Base-by-base conservation (phyloP, 2,888 invertebrate genomes). In the Autographa pulchrina region DNA sequence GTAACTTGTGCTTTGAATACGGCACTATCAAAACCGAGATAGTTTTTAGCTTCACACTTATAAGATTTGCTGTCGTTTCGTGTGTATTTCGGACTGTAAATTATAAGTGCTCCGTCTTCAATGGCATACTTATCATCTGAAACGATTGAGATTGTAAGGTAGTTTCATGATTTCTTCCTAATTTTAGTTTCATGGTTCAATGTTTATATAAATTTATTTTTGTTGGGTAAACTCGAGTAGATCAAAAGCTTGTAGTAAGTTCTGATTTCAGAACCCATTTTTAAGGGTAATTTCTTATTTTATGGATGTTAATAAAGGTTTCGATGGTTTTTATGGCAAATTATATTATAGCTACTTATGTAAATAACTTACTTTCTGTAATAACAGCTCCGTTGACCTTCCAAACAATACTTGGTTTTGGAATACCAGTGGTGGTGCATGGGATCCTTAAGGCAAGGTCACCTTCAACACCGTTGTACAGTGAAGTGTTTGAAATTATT, bases 1-100 rank as follows among this genome's bases (percentile, higher is more conserved):
- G 68, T 16, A 18, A 83, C 58, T 13, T 31, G 60, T 14, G 56
- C 65, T 58, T 65, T 2, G 11, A 74, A 67, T 0, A 66, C 52
- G 2, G 65, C 54, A 18, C 62, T 59, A 7, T 16, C 65, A 43
- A 71, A 48, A 35, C 72, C 68, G 13, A 71, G 65, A 6, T 32
- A 11, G 31, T 82, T 82, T 31, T 54, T 78, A 48, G 82, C 82
- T 65, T 70, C 72, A 62, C 83, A 83, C 0, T 32, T 66, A 43
- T 83, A 83, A 1, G 38, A n/a, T 25, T 62, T 38, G 14, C 61
- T 61, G 54, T 83, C 81, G 31, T 31, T 68, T 20, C 32, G 58
- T n/a, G n/a, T n/a, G n/a, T n/a, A n/a, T 8, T 25, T 73, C n/a
- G 80, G 81, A 8, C 76, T 65, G 52, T 11, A 66, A 54, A 83